Evolutionary conservation across 2,888 invertebrate species (phyloP), one percentile per base, ranked within the genome.

Genomic region (Willowsia nigromaculata): DNA sequence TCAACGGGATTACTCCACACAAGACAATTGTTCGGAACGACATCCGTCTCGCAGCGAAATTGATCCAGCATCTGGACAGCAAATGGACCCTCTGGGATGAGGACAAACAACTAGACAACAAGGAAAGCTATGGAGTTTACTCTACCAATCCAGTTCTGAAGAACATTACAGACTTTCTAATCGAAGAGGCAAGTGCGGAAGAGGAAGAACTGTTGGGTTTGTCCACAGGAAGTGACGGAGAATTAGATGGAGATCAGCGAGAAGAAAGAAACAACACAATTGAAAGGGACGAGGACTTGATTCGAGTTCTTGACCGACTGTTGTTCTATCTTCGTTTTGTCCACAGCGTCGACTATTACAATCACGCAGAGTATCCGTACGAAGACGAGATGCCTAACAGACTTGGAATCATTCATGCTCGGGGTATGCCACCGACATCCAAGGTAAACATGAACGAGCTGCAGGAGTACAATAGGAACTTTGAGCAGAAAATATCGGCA

Each of bases 311-410:
- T 89, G 96, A 96, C 93, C 96, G 97, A 74, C 95, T 99, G 89
- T 96, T 99, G 78, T 94, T 99, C 80, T 99, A 99, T 94, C 94
- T 99, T 93, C 96, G 99, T 76, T 95, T 99, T 68, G 99, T 99
- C 0, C 99, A 99, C 94, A 99, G 99, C 0, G 97, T 99, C 82
- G 99, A 99, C 94, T 99, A 98, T 94, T 99, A 99, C 94, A 99
- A 99, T 94, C 98, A 98, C 93, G 98, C 98, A 93, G 99, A 99
- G 93, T 99, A 99, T 94, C 98, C 99, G 0, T 98, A 99, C 93
- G 99, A 99, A 94, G 99, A 99, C 94, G 99, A 99, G 94, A 99
- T 99, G 99, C 99, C 99, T 0, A 99, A 99, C 94, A 95, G 99
- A 50, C 99, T 99, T 94, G 99, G 99, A 11, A 98, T 99, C 92